A percentile compares a stretch with the other conserved stretches of the same genome.
phyloP scores from a whole-genome alignment of 2,113 vertebrate species.

The Cisticola juncidis region DNA sequence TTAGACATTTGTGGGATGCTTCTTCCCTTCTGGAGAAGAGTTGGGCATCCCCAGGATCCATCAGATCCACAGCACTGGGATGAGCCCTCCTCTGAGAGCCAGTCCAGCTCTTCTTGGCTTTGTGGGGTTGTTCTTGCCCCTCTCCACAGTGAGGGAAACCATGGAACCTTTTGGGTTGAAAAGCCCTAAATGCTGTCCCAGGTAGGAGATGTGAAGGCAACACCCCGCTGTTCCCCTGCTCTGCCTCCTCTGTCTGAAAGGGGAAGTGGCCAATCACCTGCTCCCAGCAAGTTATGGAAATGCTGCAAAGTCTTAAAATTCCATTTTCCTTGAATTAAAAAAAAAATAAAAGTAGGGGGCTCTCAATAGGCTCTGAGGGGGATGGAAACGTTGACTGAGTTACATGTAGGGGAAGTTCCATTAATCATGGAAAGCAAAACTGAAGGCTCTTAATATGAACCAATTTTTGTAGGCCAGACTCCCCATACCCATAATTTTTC shows the following conservation, averaged over 20 bases:
- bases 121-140: background rate
- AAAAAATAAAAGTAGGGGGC: background rate
- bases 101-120: background rate
- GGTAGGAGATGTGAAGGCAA: background rate
- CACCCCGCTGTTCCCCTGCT: background rate
- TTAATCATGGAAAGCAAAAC: slow-evolving; percentile 63
- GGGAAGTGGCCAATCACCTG: background rate
- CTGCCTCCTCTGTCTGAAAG: background rate
- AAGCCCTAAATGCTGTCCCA: background rate
- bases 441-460: slow-evolving; percentile 50
- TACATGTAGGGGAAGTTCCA: slow-evolving; percentile 39
- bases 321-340: background rate
- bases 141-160: background rate
- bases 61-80: background rate
- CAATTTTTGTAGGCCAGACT: slow-evolving; percentile 40
- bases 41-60: fast-evolving
- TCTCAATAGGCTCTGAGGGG: slow-evolving; percentile 16
- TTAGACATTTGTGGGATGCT: background rate
- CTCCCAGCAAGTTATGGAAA: slow-evolving; percentile 2
- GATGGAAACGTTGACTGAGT: slow-evolving; percentile 55
- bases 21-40: background rate
- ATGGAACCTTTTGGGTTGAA: background rate
- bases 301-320: slow-evolving; percentile 26
- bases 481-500: slow-evolving; percentile 48
- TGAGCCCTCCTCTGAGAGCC: background rate